A percentile compares a stretch with the other conserved stretches of the same genome.
phyloP scores from a whole-genome alignment of 1,140 invertebrate species.

The Daktulosphaira vitifoliae region DNA sequence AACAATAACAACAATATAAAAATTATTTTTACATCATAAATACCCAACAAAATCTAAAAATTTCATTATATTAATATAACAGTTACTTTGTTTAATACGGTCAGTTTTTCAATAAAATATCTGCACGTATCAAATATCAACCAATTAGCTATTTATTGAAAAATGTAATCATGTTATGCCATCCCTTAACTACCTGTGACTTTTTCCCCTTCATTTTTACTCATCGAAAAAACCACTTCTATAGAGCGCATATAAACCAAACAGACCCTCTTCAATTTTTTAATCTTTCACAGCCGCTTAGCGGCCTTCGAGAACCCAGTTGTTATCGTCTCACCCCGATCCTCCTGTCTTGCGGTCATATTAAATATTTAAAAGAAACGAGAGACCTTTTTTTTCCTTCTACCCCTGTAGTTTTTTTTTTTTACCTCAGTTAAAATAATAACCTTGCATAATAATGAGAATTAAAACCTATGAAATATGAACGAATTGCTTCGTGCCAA shows the following conservation, averaged over 20 bases:
- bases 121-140: constrained; percentile 19
- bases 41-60: too few species aligned
- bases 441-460: constrained; percentile 29
- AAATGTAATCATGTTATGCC: constrained; percentile 24
- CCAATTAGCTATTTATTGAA: constrained; percentile 23
- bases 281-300: constrained; percentile 34
- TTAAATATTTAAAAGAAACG: constrained; percentile 34
- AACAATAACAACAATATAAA: too few species aligned
- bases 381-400: constrained; percentile 15
- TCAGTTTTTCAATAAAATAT: too few species aligned
- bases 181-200: constrained; percentile 21
- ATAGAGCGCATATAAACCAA: constrained; percentile 21
- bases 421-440: constrained; percentile 23
- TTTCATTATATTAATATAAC: too few species aligned
- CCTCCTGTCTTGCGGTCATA: constrained; percentile 6
- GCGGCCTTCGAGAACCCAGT: constrained; percentile 30
- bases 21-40: too few species aligned
- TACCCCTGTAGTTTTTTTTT: background rate
- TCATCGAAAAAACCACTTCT: constrained; percentile 5
- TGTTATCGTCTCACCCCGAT: constrained; percentile 19
- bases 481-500: constrained; percentile 14
- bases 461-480: constrained; percentile 18
- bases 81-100: too few species aligned
- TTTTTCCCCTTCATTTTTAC: constrained; percentile 14
- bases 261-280: constrained; percentile 33